Evolutionary conservation across 2,797 vertebrate species (phyloP).

Genomic region (Lithobates sylvaticus): DNA sequence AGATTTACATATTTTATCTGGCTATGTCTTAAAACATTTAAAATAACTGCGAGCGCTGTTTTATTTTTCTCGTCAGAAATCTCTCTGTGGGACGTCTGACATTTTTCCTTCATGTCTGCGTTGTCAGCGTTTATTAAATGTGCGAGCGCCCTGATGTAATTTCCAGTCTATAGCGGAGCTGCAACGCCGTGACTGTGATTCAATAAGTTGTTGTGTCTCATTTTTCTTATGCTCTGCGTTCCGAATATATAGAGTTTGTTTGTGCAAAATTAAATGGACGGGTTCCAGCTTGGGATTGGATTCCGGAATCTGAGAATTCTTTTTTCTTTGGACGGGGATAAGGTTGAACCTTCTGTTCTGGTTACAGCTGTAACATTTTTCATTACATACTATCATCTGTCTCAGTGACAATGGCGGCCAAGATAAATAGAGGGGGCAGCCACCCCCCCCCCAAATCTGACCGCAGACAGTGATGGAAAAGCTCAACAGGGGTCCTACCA

Average conservation of each 20-base stretch:
- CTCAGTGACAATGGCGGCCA: too few relatives aligned
- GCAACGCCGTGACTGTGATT: conserved; percentile 24
- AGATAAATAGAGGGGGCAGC: too few relatives aligned
- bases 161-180: conserved; percentile 25
- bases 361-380: too few relatives aligned
- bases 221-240: background rate
- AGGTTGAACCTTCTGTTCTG: too few relatives aligned
- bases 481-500: too few relatives aligned
- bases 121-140: conserved; percentile 36
- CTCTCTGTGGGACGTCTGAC: conserved; percentile 1
- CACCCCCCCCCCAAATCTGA: too few relatives aligned
- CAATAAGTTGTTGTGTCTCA: conserved; percentile 21
- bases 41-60: background rate
- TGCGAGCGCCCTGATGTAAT: conserved; percentile 16
- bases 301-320: background rate
- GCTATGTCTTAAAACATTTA: background rate
- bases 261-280: conserved; percentile 25
- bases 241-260: conserved; percentile 27
- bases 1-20: too few relatives aligned
- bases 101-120: background rate
- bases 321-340: too few relatives aligned
- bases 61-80: background rate
- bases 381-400: too few relatives aligned
- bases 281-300: background rate
- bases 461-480: too few relatives aligned